Evolutionary conservation across 2,888 invertebrate genomes (phyloP), one percentile per base, ranked within the genome.

Genomic region (Ommatoiulus sabulosus): DNA sequence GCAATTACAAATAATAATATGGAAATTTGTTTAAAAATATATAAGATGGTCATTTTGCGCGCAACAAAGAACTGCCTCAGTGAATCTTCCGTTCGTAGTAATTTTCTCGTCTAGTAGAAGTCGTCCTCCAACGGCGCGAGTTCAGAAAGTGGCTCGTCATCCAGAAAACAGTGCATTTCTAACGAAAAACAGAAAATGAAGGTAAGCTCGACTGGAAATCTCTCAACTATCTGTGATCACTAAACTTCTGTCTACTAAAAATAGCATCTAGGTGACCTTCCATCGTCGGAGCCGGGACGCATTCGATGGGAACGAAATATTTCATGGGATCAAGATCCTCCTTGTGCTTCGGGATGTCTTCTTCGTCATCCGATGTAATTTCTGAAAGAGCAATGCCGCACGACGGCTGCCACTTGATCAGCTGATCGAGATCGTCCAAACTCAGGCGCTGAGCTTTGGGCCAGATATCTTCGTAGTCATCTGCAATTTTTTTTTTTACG

Each of bases 401-500:
- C 10, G 10, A 80, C 15, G 85, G 85, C n/a, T 85, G 85, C 85
- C 85, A 85, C 43, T 44, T 85, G 44, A 85, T 85, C 44, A 85
- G n/a, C 43, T 10, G 35, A 10, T 85, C 43, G 17, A 85, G 85
- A 4, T 85, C 44, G 7, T 85, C 85, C 43, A 85, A 17, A 43
- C 44, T 44, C 43, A 85, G 43, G 0, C 85, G 85, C 15, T 85
- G 5, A 15, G 43, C 85, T 85, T 85, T 85, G 3, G 85, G 85
- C 85, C 85, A 85, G n/a, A 85, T 85, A 43, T 85, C 85, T 24
- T 85, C 85, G n/a, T 44, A 85, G 85, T 85, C 85, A 0, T 85
- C 85, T 85, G 20, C 63, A 63, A 35, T 35, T 35, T 63, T 46
- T 46, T 46, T 7, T 46, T 46, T 46, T 7, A 10, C 3, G 12